Conservation (phyloP, 2,113 vertebrate species). For the Ornithorhynchus anatinus region DNA sequence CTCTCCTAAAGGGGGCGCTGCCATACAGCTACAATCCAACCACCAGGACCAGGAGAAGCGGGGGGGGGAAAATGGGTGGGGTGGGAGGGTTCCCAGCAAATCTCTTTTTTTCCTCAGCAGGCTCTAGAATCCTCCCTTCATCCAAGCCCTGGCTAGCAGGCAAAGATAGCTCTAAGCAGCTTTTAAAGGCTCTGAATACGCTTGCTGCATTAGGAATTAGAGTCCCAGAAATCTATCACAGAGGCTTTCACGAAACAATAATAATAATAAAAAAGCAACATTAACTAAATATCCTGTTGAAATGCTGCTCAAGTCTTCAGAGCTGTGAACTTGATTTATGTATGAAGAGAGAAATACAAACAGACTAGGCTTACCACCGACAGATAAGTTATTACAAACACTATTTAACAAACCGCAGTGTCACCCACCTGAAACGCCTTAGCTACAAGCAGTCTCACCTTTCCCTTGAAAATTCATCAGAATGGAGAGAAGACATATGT, state of each 20-base stretch:
- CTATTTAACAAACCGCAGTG: constrained; percentile 10
- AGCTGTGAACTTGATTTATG: constrained; percentile 34
- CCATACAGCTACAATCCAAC: too few relatives aligned
- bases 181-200: neutral
- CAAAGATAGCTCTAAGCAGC: neutral
- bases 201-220: constrained; percentile 13
- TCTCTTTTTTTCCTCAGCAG: neutral
- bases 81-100: neutral
- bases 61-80: too few relatives aligned
- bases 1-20: too few relatives aligned
- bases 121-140: neutral
- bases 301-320: constrained; percentile 3
- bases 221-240: constrained; percentile 14
- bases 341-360: constrained; percentile 28
- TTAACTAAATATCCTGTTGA: constrained; percentile 32
- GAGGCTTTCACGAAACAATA: neutral
- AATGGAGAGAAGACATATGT: neutral
- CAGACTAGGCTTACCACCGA: constrained; percentile 6
- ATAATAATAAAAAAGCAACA: neutral
- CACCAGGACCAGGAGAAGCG: too few relatives aligned
- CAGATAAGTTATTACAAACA: constrained; percentile 10
- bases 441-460: constrained; percentile 15
- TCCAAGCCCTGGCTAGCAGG: neutral
- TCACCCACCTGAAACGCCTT: constrained; percentile 4
- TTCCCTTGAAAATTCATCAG: constrained; percentile 10